Conservation (phyloP, 2,113 vertebrate species). For the Prolemur simus region DNA sequence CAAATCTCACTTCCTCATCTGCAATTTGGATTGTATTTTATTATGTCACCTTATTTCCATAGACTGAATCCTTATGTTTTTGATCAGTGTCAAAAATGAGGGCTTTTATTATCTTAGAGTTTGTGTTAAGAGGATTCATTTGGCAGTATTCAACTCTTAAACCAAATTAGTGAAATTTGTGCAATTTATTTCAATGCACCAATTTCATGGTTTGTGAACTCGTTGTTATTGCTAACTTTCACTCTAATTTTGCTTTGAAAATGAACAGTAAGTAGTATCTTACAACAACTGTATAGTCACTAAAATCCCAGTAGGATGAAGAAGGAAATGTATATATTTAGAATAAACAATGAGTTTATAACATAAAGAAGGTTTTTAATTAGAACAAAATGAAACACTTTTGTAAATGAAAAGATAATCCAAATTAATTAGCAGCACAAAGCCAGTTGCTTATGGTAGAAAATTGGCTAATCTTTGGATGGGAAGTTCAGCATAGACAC, state of each 20-base stretch:
- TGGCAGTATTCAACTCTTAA: slow-evolving; percentile 73
- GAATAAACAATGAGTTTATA: neutral
- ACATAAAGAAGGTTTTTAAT: slow-evolving; percentile 57
- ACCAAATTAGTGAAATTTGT: slow-evolving; percentile 77
- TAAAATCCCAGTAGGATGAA: slow-evolving; percentile 23
- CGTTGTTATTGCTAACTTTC: slow-evolving; percentile 74
- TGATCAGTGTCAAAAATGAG: slow-evolving; percentile 46
- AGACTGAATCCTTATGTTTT: slow-evolving; percentile 63
- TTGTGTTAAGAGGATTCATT: slow-evolving; percentile 70
- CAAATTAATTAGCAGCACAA: neutral
- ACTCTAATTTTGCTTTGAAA: slow-evolving; percentile 72
- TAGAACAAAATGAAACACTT: slow-evolving; percentile 9
- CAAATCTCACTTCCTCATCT: neutral
- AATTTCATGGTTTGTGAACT: slow-evolving; percentile 75
- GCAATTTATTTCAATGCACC: slow-evolving; percentile 67
- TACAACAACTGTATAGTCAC: slow-evolving; percentile 63
- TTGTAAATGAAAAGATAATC: slow-evolving; percentile 54
- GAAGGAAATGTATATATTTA: neutral
- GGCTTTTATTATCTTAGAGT: slow-evolving; percentile 60
- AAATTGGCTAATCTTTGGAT: neutral
- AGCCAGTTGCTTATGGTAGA: neutral
- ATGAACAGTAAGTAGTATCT: slow-evolving; percentile 65
- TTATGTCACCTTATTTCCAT: slow-evolving; percentile 37
- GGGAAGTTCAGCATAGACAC: neutral
- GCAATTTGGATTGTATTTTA: slow-evolving; percentile 54